Evolutionary conservation across 2,797 vertebrate genomes (phyloP).

Genomic region (Champsocephalus gunnari): DNA sequence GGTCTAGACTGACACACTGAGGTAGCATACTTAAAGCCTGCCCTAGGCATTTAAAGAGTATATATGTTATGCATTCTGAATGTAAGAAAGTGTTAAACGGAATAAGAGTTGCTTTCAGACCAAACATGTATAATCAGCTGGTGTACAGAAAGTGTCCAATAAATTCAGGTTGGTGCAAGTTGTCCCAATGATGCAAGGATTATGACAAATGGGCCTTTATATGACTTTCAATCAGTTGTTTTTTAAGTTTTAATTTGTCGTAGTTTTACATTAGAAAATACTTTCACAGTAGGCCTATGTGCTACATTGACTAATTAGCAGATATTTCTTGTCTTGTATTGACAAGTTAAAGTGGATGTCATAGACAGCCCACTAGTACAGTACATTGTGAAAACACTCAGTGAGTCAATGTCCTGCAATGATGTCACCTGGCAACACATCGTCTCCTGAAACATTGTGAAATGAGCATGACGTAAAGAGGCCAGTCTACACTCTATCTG

Average conservation of each 20-base stretch:
- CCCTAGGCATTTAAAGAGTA: neutral
- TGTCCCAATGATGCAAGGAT: slow-evolving; percentile 7
- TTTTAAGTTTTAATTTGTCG: neutral
- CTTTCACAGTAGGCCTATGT: no score
- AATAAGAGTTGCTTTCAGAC: neutral
- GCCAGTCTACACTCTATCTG: neutral
- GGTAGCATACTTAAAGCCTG: neutral
- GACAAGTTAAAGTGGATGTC: neutral
- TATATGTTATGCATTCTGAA: neutral
- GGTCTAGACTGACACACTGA: neutral
- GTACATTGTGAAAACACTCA: slow-evolving; percentile 3
- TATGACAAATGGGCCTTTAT: neutral
- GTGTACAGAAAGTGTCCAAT: slow-evolving; percentile 13
- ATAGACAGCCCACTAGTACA: neutral
- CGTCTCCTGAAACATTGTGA: slow-evolving; percentile 38
- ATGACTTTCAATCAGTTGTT: no score
- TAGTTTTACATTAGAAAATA: neutral
- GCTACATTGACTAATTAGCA: no score
- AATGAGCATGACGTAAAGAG: slow-evolving; percentile 36
- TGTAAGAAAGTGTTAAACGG: neutral
- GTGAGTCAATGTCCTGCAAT: slow-evolving; percentile 44
- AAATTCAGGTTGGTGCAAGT: slow-evolving; percentile 41
- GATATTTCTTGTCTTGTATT: neutral
- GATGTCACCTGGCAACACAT: slow-evolving; percentile 40
- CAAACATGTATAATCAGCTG: slow-evolving; percentile 9